phyloP scores from a whole-genome alignment of 2,113 vertebrate species.

The Pollimyrus isidori region DNA sequence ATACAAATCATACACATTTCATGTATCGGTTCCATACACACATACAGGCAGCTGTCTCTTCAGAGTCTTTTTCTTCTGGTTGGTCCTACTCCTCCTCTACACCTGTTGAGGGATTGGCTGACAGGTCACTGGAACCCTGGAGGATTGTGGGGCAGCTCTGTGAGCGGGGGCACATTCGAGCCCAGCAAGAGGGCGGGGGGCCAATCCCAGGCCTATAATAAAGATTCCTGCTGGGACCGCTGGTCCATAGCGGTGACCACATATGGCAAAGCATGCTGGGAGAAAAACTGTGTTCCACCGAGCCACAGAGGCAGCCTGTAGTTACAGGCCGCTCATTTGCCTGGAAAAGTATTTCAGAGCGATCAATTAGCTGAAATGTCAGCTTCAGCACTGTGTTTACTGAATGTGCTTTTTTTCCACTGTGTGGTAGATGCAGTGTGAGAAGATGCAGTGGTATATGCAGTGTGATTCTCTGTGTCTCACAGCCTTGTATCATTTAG shows the following conservation, averaged over 20 bases:
- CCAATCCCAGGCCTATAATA: conserved; percentile 16
- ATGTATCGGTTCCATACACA: neutral
- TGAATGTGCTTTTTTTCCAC: neutral
- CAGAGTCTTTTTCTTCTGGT: neutral
- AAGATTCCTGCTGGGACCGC: conserved; percentile 12
- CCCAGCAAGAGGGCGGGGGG: neutral
- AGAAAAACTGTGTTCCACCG: neutral
- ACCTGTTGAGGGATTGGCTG: neutral
- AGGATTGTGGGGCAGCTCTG: neutral
- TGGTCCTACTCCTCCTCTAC: neutral
- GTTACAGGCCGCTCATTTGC: conserved; percentile 9
- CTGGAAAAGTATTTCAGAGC: conserved; percentile 2
- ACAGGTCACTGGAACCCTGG: neutral
- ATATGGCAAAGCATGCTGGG: conserved; percentile 7
- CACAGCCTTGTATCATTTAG: neutral
- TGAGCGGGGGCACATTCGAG: neutral
- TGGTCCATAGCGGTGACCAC: neutral
- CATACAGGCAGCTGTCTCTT: neutral
- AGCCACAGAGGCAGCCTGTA: conserved; percentile 20
- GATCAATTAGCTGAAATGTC: neutral
- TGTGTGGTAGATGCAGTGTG: neutral
- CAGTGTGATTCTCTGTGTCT: neutral
- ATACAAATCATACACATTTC: neutral
- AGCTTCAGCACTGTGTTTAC: neutral
- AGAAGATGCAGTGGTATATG: neutral